A percentile compares a stretch with the other conserved stretches of the same genome.
Conservation (phyloP, 2,797 vertebrate genomes). For the Alauda arvensis region DNA sequence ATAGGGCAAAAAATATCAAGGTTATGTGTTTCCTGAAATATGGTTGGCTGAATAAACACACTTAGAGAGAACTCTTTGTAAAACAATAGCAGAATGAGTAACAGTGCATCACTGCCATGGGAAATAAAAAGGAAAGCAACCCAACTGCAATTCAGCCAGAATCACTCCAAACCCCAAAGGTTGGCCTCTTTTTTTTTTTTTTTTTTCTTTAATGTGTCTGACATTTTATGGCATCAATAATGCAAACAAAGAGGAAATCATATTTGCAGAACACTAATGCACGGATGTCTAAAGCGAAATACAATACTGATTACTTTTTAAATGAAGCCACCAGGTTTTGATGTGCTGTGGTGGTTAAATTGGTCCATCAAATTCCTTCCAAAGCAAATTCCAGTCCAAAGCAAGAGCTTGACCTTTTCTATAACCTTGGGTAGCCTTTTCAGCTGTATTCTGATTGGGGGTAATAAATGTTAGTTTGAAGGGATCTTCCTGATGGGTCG, state of each 20-base stretch:
- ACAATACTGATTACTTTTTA: conserved; percentile 65
- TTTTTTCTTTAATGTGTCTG: conserved; percentile 56
- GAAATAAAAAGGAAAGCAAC: conserved; percentile 50
- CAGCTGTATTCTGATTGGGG: conserved; percentile 13
- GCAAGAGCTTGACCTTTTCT: conserved; percentile 39
- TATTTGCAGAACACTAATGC: conserved; percentile 59
- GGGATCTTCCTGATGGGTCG: background rate
- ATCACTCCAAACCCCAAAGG: conserved; percentile 52
- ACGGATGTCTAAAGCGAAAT: conserved; percentile 60
- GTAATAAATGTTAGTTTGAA: conserved; percentile 18
- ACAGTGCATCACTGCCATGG: conserved; percentile 25
- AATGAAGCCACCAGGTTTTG: conserved; percentile 60
- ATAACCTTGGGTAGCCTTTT: conserved; percentile 41
- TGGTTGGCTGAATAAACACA: conserved; percentile 3
- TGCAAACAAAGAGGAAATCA: conserved; percentile 57
- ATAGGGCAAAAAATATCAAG: conserved; percentile 1
- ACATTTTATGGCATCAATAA: conserved; percentile 70
- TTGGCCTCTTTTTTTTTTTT: conserved; percentile 35
- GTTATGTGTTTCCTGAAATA: conserved; percentile 29
- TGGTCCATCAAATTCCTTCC: conserved; percentile 53
- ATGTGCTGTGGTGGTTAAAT: conserved; percentile 52
- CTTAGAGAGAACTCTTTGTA: conserved; percentile 34
- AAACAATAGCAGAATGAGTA: conserved; percentile 47
- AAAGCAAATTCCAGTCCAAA: conserved; percentile 48
- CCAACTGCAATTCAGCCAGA: conserved; percentile 51